Evolutionary conservation across 2,113 vertebrate genomes (phyloP), one percentile per base, ranked within the genome.

Genomic region (Callionymus lyra): DNA sequence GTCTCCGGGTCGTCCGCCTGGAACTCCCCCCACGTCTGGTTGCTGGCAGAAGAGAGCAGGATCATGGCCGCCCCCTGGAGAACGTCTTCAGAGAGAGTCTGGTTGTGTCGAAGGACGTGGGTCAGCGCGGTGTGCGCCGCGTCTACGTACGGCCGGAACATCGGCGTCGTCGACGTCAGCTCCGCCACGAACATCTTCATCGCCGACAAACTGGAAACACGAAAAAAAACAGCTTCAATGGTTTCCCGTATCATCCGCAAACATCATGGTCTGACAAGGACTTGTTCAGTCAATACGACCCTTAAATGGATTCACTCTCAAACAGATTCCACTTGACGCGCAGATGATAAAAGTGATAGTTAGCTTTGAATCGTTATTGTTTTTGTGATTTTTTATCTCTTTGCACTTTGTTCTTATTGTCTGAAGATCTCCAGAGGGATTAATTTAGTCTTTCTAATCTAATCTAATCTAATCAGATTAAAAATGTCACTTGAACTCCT

Each of bases 11-110:
- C 39, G 4, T 56, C 6, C 1, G n/a, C 47, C 6, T 48, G 44
- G n/a, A 47, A 47, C 8, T 70, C 31, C 27, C 43, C 44, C 47
- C 16, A 36, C 13, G 1, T 70, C 47, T 1, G 37, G 35, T 75
- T 47, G 59, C 84, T 84, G 18, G 58, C 52, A 6, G 61, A 70
- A 1, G 46, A 56, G 0, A 86, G 69, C 14, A 78, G 43, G 16
- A 51, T 55, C 44, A 55, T 47, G 6, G 53, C 53, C 12, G 66
- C 76, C 13, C 84, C 61, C 16, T 16, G n/a, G 12, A 82, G 31
- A 12, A 84, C 34, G 2, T 76, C 16, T 36, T 63, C 41, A 10
- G 34, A 41, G 1, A 51, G 34, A 36, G 16, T 50, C 44, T n/a
- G 12, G 15, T 72, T 41, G 31, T 62, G 44, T 16, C 18, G 37